phyloP scores from a whole-genome alignment of 2,113 vertebrate genomes.

The Ptyas mucosa region DNA sequence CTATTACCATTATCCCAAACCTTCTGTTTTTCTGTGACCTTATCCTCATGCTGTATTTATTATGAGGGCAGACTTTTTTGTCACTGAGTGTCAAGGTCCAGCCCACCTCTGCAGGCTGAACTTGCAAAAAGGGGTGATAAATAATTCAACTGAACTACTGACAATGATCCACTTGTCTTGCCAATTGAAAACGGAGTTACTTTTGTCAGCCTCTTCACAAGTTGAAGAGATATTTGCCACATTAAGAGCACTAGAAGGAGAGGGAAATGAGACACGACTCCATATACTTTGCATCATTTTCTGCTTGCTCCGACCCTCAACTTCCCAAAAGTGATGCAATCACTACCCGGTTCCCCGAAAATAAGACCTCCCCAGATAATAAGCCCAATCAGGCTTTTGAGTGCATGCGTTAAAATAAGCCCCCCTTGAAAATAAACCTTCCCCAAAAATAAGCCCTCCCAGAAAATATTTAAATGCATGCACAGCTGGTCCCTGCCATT shows the following conservation, averaged over 20 bases:
- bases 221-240: neutral
- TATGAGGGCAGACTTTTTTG: neutral
- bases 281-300: neutral
- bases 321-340: neutral
- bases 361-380: no score
- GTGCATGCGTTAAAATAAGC: no score
- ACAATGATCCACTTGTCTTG: neutral
- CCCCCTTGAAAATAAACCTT: no score
- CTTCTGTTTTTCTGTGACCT: neutral
- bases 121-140: neutral
- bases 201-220: neutral
- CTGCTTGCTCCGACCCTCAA: neutral
- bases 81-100: neutral
- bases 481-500: no score
- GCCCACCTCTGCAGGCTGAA: neutral
- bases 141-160: neutral
- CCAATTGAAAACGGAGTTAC: neutral
- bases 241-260: neutral
- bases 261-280: neutral
- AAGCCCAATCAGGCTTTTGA: no score
- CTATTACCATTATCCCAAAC: neutral
- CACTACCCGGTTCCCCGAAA: neutral
- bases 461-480: no score
- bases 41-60: neutral
- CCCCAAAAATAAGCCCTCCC: no score